A percentile compares a stretch with the other conserved stretches of the same genome.
Evolutionary conservation across 1,140 invertebrate genomes (phyloP).

Genomic region (Papilio helenus): DNA sequence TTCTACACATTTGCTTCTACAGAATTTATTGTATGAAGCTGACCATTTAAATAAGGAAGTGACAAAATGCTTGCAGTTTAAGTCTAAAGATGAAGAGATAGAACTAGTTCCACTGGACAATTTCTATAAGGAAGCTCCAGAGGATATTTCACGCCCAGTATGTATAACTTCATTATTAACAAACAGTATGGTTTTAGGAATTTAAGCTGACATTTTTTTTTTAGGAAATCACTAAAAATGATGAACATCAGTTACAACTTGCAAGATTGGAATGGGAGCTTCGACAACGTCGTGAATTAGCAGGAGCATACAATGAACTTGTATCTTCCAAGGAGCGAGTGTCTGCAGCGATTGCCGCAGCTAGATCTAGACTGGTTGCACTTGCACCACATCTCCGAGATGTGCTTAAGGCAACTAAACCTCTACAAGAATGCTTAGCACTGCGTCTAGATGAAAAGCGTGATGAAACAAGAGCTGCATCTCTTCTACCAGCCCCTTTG

Average conservation of each 20-base stretch:
- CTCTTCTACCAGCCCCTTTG: slow-evolving; percentile 90
- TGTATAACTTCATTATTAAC: slow-evolving; percentile 44
- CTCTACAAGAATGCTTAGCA: slow-evolving; percentile 94
- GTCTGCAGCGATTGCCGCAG: slow-evolving; percentile 89
- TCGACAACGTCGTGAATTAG: slow-evolving; percentile 92
- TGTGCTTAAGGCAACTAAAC: slow-evolving; percentile 90
- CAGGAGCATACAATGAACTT: slow-evolving; percentile 89
- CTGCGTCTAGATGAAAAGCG: slow-evolving; percentile 90
- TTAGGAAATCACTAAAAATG: slow-evolving; percentile 86
- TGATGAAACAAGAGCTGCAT: slow-evolving; percentile 87
- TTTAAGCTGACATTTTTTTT: neutral
- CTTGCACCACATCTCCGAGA: slow-evolving; percentile 90
- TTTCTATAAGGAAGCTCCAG: slow-evolving; percentile 93
- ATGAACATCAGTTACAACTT: slow-evolving; percentile 91
- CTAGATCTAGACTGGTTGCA: slow-evolving; percentile 91
- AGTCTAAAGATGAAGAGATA: slow-evolving; percentile 97
- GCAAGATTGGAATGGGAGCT: slow-evolving; percentile 96
- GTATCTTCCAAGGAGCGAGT: slow-evolving; percentile 90
- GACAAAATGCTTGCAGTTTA: slow-evolving; percentile 96
- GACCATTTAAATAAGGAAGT: slow-evolving; percentile 97
- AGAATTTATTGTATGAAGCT: slow-evolving; percentile 97
- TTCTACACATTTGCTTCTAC: slow-evolving; percentile 93
- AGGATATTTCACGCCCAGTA: slow-evolving; percentile 88
- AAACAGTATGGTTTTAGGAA: neutral
- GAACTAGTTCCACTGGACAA: slow-evolving; percentile 93